Conservation (phyloP, 2,113 vertebrate genomes). For the Empidonax alnorum region DNA sequence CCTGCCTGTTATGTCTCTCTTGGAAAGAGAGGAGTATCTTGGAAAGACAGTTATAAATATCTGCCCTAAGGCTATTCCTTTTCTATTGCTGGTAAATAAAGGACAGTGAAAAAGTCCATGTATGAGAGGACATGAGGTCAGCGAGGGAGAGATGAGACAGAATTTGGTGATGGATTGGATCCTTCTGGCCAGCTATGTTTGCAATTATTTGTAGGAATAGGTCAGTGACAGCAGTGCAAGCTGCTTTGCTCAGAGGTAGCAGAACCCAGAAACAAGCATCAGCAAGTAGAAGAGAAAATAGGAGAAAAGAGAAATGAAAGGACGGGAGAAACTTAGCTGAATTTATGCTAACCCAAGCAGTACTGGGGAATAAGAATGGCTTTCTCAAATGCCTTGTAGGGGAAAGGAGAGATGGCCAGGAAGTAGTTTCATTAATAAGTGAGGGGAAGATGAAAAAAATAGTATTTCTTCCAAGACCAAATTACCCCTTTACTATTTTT, state of each 20-base stretch:
- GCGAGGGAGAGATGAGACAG: rapidly evolving
- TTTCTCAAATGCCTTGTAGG: neutral
- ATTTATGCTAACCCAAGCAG: constrained; percentile 5
- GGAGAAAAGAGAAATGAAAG: neutral
- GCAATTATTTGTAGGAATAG: constrained; percentile 23
- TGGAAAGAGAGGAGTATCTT: neutral
- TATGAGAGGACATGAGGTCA: neutral
- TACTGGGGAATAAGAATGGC: neutral
- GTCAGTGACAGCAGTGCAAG: neutral
- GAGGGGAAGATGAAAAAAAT: neutral
- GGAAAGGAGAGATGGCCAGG: neutral
- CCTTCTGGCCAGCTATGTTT: neutral
- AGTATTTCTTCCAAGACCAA: neutral
- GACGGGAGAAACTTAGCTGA: neutral
- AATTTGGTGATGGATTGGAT: neutral
- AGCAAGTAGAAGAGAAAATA: neutral
- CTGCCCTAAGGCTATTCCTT: neutral
- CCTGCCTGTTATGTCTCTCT: neutral
- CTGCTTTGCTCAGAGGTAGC: neutral
- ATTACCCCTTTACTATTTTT: neutral
- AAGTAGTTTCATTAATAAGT: neutral
- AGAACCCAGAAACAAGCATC: neutral
- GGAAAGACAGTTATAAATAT: neutral
- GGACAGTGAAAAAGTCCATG: neutral
- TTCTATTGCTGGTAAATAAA: neutral